Base-by-base conservation (phyloP, 2,113 vertebrate species). In the Phaetusa simplex region DNA sequence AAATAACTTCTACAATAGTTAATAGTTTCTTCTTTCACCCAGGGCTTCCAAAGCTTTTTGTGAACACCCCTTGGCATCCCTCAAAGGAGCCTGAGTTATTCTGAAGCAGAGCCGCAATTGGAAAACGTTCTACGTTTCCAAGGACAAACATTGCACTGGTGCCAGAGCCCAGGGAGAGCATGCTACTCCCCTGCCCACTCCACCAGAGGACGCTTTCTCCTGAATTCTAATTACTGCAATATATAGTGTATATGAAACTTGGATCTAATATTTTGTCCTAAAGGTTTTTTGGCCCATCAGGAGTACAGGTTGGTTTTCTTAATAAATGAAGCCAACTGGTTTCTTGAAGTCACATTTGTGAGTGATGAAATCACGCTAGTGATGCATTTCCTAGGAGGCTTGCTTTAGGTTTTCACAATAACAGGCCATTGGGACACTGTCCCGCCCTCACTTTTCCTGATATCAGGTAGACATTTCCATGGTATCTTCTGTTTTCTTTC, bases 171-270 rank as follows among this genome's bases (percentile, higher is more conserved):
- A 59, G 30, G 23, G 38, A 64, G 38, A 88, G 8, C 14, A 22
- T 0, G 1, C 24, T 45, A 4, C 11, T 61, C 30, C 55, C 32
- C 45, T 8, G 21, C 42, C 32, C 2, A 2, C 64, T 77, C n/a
- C 27, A 65, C 18, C 13, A 69, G 47, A 80, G 21, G 30, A 89
- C 58, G 29, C 20, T 43, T 86, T 74, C 27, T 94, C 38, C 55
- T 81, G 59, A 42, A 38, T 70, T 90, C 29, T 47, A 27, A 32
- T 88, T 78, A 27, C 23, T 64, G 42, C 55, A 67, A n/a, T 36
- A 50, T 36, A 50, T 17, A 23, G 34, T 0, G 0, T 70, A 78
- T 59, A 86, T 58, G 23, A 80, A 65, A 72, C 29, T 21, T 45
- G 32, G 15, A 55, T 50, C 26, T 67, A 36, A 9, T 42, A 19